Conservation (phyloP, 2,888 invertebrate species). For the Ecliptopera silaceata region DNA sequence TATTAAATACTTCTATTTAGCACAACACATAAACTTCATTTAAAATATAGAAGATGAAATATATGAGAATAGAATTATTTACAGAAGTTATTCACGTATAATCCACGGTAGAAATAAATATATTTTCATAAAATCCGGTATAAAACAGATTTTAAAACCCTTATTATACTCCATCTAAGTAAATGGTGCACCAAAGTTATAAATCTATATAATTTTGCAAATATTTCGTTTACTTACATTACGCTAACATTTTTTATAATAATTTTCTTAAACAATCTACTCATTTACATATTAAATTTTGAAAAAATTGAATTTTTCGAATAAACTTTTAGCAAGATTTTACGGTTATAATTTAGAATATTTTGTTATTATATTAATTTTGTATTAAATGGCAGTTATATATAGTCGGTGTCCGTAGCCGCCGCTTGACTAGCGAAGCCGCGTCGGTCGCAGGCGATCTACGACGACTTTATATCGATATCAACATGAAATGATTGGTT, state of each 20-base stretch:
- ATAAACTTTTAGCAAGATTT: slow-evolving; percentile 37
- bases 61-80: slow-evolving; percentile 68
- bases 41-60: slow-evolving; percentile 59
- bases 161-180: slow-evolving; percentile 61
- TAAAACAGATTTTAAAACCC: slow-evolving; percentile 53
- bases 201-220: slow-evolving; percentile 67
- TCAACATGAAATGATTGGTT: background rate
- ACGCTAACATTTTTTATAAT: slow-evolving; percentile 54
- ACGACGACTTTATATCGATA: slow-evolving; percentile 6
- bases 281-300: slow-evolving; percentile 59
- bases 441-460: slow-evolving; percentile 2
- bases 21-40: slow-evolving; percentile 60
- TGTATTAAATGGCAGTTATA: slow-evolving; percentile 31
- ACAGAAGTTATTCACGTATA: slow-evolving; percentile 62
- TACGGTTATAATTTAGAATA: slow-evolving; percentile 36
- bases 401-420: slow-evolving; percentile 18
- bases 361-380: slow-evolving; percentile 20
- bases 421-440: slow-evolving; percentile 6
- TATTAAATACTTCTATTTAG: slow-evolving; percentile 65
- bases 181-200: slow-evolving; percentile 76
- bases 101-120: slow-evolving; percentile 63
- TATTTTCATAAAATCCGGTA: slow-evolving; percentile 51
- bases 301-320: slow-evolving; percentile 31
- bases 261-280: slow-evolving; percentile 56
- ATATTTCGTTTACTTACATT: slow-evolving; percentile 51